A percentile compares a stretch with the other conserved stretches of the same genome.
Conservation (phyloP, 1,140 invertebrate genomes). For the Neodiprion lecontei region DNA sequence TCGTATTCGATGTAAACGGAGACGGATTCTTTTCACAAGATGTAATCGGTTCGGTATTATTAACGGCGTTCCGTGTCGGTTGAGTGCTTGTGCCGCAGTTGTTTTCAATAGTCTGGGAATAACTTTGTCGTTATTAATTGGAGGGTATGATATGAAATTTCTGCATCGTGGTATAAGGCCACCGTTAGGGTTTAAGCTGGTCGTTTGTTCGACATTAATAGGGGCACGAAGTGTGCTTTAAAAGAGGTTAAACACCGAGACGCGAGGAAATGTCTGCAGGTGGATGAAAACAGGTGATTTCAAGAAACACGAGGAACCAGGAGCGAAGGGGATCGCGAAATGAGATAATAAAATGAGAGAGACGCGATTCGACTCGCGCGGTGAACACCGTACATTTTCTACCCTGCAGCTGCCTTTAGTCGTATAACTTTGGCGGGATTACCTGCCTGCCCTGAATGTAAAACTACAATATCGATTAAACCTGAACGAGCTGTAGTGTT, state of each 20-base stretch:
- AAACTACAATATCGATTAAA: slow-evolving; percentile 6
- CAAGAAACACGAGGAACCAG: neutral
- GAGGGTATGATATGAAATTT: neutral
- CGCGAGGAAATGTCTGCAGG: neutral
- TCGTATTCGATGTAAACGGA: too few relatives aligned
- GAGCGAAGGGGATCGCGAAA: slow-evolving; percentile 24
- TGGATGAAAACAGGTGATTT: slow-evolving; percentile 21
- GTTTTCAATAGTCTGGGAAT: neutral
- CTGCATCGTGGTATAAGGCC: neutral
- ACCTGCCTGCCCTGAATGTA: neutral
- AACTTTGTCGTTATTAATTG: neutral
- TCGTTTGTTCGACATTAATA: neutral
- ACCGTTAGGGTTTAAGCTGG: neutral
- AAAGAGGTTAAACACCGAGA: neutral
- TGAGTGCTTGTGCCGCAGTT: neutral
- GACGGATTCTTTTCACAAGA: too few relatives aligned
- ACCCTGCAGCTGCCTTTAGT: slow-evolving; percentile 27
- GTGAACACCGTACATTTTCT: slow-evolving; percentile 18
- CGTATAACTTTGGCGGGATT: neutral
- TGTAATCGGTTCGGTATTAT: too few relatives aligned
- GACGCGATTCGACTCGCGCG: slow-evolving; percentile 34
- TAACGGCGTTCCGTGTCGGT: too few relatives aligned
- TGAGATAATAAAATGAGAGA: slow-evolving; percentile 44
- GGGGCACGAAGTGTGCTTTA: neutral
- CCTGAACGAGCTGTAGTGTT: neutral